A percentile compares a stretch with the other conserved stretches of the same genome.
Evolutionary conservation across 2,888 invertebrate species (phyloP).

Genomic region (Serripes groenlandicus): DNA sequence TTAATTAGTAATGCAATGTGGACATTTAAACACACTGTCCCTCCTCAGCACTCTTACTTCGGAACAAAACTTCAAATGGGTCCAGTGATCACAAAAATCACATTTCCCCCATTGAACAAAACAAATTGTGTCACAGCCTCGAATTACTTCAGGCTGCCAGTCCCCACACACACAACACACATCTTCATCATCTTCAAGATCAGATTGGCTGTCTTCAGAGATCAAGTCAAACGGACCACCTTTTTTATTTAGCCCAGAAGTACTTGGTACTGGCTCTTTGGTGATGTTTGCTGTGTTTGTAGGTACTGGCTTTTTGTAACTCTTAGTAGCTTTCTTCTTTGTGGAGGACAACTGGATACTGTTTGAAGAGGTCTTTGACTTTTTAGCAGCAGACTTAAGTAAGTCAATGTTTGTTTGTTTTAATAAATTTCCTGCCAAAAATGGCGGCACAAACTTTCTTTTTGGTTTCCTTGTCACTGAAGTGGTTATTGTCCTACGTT

Average conservation of each 20-base stretch:
- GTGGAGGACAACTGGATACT: background rate
- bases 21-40: constrained; percentile 18
- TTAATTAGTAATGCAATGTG: constrained; percentile 24
- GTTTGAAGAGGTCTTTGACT: background rate
- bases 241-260: background rate
- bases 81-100: constrained; percentile 34
- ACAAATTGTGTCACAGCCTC: background rate
- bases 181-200: constrained; percentile 12
- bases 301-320: background rate
- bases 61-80: constrained; percentile 23
- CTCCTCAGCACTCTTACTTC: constrained; percentile 23
- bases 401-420: constrained; percentile 25
- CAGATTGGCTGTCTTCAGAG: background rate
- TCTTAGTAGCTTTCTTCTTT: background rate
- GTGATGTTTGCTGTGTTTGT: background rate
- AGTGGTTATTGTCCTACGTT: constrained; percentile 20
- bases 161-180: constrained; percentile 22
- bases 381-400: constrained; percentile 2
- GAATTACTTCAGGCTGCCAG: constrained; percentile 5
- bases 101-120: constrained; percentile 40
- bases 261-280: background rate
- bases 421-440: constrained; percentile 30
- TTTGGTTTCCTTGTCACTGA: constrained; percentile 8
- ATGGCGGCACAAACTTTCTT: constrained; percentile 41
- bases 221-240: constrained; percentile 1